Base-by-base conservation (phyloP, 2,113 vertebrate genomes). In the Prionailurus viverrinus region DNA sequence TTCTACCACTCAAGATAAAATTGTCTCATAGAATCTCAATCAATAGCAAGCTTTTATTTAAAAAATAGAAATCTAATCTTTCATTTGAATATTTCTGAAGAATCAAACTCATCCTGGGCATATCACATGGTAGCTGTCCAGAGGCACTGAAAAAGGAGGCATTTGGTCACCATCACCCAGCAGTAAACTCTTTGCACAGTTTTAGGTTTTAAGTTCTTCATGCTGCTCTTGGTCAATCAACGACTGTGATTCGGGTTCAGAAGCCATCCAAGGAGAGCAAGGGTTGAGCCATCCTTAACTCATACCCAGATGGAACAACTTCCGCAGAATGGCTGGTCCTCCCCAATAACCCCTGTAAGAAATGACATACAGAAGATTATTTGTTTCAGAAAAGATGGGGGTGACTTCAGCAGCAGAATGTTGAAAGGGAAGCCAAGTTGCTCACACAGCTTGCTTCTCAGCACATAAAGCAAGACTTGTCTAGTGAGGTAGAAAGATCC, bases 291-390 rank as follows among this genome's bases (percentile, higher is more conserved):
- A 13, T 29, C 61, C 79, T 97, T 92, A 98, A 93, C 53, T 99
- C 98, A 99, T 99, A 45, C 99, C 99, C 65, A 99, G 99, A 97
- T 99, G 99, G 96, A 99, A 87, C 33, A 99, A 81, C 94, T 99
- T 99, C 96, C 99, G 99, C 98, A 99, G 78, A 29, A 99, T 99
- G 97, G 98, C 99, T 74, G 99, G 99, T 97, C 99, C 99, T 90
- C 99, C 99, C 99, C 99, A 99, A 89, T 99, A 98, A 2, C 99
- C 99, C 98, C 99, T 99, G 98, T 36, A 41, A 69, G 48, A 97
- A 88, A 96, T 86, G 7, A 82, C 33, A 96, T 0, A 5, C 96
- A 91, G 48, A 81, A 51, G 25, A n/a, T 9, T 31, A 85, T 33
- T 12, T 21, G 33, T 39, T 73, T 33, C 12, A 8, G 48, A 94